A percentile compares a stretch with the other conserved stretches of the same genome.
Conservation (phyloP, 2,113 vertebrate genomes). For the Microcebus lehilahytsara region DNA sequence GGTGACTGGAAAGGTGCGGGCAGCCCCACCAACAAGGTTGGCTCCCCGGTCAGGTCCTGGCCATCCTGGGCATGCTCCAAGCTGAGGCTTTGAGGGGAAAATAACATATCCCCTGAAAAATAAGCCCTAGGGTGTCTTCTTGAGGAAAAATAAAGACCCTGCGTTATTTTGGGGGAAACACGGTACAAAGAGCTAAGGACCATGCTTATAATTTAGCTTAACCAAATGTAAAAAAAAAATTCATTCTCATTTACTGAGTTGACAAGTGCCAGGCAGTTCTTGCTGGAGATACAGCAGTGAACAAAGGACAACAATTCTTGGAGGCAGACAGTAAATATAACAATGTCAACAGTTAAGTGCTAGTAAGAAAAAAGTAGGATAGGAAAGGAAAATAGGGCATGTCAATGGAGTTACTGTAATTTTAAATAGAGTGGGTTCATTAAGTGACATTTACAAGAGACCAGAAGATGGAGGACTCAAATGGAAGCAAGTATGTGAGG, state of each 20-base stretch:
- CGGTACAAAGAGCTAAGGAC: not conserved
- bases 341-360: not conserved
- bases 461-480: not conserved
- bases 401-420: not conserved
- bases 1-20: too few relatives aligned
- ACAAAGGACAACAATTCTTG: not conserved
- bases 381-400: not conserved
- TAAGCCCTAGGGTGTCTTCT: too few relatives aligned
- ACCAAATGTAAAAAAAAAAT: not conserved
- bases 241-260: not conserved
- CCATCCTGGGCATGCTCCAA: too few relatives aligned
- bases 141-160: too few relatives aligned
- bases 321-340: not conserved
- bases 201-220: not conserved
- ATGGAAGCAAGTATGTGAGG: not conserved
- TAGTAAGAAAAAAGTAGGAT: not conserved
- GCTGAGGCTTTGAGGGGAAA: too few relatives aligned
- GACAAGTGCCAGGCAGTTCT: not conserved
- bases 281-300: not conserved
- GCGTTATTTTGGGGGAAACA: too few relatives aligned
- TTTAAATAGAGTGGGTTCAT: not conserved
- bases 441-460: not conserved
- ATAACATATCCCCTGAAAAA: too few relatives aligned
- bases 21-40: too few relatives aligned
- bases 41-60: too few relatives aligned